Conservation (phyloP, 1,140 invertebrate species). For the Drosophila obscura region DNA sequence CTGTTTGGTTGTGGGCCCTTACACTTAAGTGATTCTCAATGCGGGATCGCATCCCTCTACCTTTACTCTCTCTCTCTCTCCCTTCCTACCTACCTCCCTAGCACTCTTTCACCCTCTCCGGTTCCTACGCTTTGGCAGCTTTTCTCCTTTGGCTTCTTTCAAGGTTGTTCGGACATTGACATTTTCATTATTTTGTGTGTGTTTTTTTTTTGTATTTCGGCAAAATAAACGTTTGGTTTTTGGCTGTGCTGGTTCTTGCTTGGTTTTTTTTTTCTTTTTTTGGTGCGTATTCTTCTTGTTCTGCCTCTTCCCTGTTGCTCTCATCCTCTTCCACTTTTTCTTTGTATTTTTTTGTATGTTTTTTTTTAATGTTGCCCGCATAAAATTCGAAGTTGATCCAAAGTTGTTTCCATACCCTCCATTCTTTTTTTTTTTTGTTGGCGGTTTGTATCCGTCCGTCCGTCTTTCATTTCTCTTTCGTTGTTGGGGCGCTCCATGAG, state of each 20-base stretch:
- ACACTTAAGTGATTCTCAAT: conserved; percentile 63
- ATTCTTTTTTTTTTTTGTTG: background rate
- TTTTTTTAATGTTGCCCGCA: conserved; percentile 74
- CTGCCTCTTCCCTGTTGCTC: background rate
- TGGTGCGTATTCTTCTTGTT: conserved; percentile 59
- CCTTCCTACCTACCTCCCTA: conserved; percentile 13
- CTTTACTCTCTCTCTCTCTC: conserved; percentile 27
- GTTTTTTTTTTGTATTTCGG: conserved; percentile 43
- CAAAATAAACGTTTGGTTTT: conserved; percentile 68
- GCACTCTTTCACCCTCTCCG: conserved; percentile 32
- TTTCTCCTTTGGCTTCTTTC: conserved; percentile 83
- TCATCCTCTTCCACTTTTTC: conserved; percentile 39
- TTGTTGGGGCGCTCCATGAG: conserved; percentile 1
- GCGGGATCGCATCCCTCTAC: conserved; percentile 11
- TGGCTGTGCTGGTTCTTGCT: conserved; percentile 38
- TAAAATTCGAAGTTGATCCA: conserved; percentile 70
- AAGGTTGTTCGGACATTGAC: conserved; percentile 84
- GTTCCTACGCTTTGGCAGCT: conserved; percentile 53
- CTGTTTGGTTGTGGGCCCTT: conserved; percentile 49
- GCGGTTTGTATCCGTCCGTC: conserved; percentile 26
- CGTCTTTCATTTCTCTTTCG: conserved; percentile 64
- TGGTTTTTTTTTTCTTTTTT: conserved; percentile 46
- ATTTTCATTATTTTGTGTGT: conserved; percentile 74
- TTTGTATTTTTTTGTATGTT: conserved; percentile 29
- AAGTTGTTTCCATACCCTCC: conserved; percentile 47